phyloP scores from a whole-genome alignment of 1,140 invertebrate genomes.

The Zaprionus ornatus region DNA sequence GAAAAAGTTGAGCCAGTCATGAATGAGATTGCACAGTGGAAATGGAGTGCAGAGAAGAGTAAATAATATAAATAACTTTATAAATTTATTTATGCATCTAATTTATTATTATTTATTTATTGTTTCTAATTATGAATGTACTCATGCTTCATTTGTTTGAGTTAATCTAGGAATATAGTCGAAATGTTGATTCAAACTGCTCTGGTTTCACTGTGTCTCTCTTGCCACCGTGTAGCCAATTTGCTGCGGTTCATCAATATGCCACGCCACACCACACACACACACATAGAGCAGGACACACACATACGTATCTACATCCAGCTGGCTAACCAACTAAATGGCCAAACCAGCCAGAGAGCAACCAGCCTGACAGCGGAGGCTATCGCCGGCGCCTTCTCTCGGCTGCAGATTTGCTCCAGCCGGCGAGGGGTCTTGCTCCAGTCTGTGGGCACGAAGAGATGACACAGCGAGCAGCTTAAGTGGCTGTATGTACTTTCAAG shows the following conservation, averaged over 20 bases:
- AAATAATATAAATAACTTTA: background rate
- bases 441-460: constrained; percentile 9
- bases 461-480: constrained; percentile 64
- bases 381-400: constrained; percentile 54
- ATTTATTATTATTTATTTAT: background rate
- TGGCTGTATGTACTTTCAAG: constrained; percentile 63
- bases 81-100: background rate
- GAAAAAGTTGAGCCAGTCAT: constrained; percentile 63
- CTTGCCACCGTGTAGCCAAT: constrained; percentile 70
- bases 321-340: constrained; percentile 61
- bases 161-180: too few species aligned
- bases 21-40: constrained; percentile 54
- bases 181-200: too few species aligned
- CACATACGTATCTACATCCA: constrained; percentile 34
- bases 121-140: background rate
- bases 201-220: constrained; percentile 41
- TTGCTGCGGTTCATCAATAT: constrained; percentile 80
- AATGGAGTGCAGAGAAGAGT: too few species aligned
- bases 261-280: constrained; percentile 62
- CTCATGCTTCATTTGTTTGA: background rate
- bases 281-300: constrained; percentile 12
- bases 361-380: constrained; percentile 16
- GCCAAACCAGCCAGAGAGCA: constrained; percentile 35
- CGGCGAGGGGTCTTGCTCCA: constrained; percentile 8
- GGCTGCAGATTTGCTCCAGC: constrained; percentile 46